phyloP scores from a whole-genome alignment of 2,888 invertebrate genomes.

The Lomographa bimaculata region DNA sequence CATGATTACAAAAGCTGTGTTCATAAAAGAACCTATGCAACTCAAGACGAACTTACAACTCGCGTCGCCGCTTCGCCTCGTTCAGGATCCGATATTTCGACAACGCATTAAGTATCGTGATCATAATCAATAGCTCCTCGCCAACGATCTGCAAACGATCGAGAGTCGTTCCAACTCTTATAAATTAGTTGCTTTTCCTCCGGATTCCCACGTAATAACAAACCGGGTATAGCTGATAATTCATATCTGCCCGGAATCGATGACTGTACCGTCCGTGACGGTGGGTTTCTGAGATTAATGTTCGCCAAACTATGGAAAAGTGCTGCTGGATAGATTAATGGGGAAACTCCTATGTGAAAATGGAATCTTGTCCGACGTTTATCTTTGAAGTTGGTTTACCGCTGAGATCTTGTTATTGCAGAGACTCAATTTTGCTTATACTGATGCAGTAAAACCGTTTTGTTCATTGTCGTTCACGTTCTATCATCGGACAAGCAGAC shows the following conservation, averaged over 20 bases:
- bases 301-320: constrained; percentile 9
- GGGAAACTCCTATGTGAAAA: constrained; percentile 11
- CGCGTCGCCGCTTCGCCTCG: too few relatives aligned
- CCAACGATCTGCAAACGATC: constrained; percentile 11
- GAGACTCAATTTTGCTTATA: too few relatives aligned
- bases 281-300: constrained; percentile 12
- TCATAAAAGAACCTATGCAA: too few relatives aligned
- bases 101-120: too few relatives aligned
- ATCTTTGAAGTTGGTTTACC: not conserved
- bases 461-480: too few relatives aligned
- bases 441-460: too few relatives aligned
- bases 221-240: constrained; percentile 22
- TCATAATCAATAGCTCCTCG: not conserved
- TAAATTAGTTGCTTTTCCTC: constrained; percentile 57
- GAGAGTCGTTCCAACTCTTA: constrained; percentile 44
- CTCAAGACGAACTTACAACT: too few relatives aligned
- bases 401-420: not conserved
- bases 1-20: too few relatives aligned
- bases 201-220: constrained; percentile 61
- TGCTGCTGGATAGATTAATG: constrained; percentile 12
- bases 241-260: constrained; percentile 25
- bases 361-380: constrained; percentile 8
- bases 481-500: too few relatives aligned
- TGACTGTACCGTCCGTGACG: constrained; percentile 11
- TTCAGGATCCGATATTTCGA: too few relatives aligned